These are phyloP conservation scores for Macrotrachela quadricornifera DNA, from an alignment of 1,140 invertebrate species.

Conservation along the genomic window DNA sequence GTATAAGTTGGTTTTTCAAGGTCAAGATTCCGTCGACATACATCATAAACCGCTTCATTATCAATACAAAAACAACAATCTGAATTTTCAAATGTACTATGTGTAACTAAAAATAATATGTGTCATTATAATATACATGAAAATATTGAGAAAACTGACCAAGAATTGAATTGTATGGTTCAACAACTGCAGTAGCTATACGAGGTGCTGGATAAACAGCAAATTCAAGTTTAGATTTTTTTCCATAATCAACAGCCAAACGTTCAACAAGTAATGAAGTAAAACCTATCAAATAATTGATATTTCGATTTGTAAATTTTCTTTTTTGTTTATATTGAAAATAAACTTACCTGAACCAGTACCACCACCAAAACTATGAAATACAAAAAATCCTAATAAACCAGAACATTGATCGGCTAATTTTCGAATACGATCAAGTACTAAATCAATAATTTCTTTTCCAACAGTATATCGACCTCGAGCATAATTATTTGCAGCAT, in stretches of 20 bases:
- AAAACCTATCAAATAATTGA: conserved; percentile 29
- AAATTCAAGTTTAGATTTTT: conserved; percentile 62
- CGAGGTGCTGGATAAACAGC: conserved; percentile 52
- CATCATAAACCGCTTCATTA: conserved; percentile 64
- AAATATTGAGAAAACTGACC: no score
- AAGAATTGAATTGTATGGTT: conserved; percentile 58
- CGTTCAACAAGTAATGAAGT: conserved; percentile 68
- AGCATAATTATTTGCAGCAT: conserved; percentile 52
- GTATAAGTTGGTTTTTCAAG: conserved; percentile 53
- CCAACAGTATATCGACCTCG: conserved; percentile 15
- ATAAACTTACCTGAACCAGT: conserved; percentile 43
- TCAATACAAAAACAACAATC: conserved; percentile 63
- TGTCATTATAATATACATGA: no score
- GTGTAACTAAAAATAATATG: conserved; percentile 43
- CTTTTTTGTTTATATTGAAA: no score
- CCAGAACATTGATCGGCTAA: conserved; percentile 56
- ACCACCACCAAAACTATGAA: conserved; percentile 37
- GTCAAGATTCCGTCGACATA: conserved; percentile 45
- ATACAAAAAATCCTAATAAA: conserved; percentile 43
- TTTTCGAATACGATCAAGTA: conserved; percentile 53
- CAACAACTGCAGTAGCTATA: conserved; percentile 56
- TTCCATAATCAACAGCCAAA: conserved; percentile 63
- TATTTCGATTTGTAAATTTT: no score
- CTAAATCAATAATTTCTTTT: conserved; percentile 35
- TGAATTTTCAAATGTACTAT: conserved; percentile 51